Evolutionary conservation across 2,113 vertebrate species (phyloP).

Genomic region (Agelaius phoeniceus): DNA sequence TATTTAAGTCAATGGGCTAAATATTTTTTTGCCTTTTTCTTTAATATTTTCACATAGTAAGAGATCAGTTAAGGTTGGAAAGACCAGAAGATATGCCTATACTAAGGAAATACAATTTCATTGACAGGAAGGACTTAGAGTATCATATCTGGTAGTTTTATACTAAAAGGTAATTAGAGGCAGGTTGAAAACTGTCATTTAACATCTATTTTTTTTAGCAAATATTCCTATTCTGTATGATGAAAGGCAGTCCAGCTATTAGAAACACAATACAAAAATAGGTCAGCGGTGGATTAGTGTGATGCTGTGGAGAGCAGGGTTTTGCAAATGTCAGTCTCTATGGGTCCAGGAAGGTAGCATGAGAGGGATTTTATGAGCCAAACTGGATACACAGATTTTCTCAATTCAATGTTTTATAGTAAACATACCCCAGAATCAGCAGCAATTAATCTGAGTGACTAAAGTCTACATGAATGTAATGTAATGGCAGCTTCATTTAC

Average conservation of each 20-base stretch:
- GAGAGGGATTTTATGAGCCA: background rate
- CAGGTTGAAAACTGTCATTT: background rate
- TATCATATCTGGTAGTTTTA: background rate
- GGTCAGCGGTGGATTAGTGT: slow-evolving; percentile 19
- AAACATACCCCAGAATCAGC: background rate
- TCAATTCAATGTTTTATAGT: background rate
- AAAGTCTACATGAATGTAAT: background rate
- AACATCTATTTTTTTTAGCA: background rate
- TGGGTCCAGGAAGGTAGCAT: background rate
- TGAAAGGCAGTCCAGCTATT: background rate
- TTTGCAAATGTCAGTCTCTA: background rate
- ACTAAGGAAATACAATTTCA: background rate
- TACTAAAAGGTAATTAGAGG: background rate
- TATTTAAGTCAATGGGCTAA: background rate
- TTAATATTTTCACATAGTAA: background rate
- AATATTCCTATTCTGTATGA: background rate
- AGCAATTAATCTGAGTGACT: background rate
- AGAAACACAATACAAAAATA: background rate
- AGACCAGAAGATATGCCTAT: background rate
- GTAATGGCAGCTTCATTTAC: background rate
- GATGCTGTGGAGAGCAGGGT: background rate
- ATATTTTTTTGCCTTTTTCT: background rate
- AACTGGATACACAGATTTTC: background rate
- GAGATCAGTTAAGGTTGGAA: background rate
- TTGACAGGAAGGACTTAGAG: background rate